phyloP scores from a whole-genome alignment of 2,797 vertebrate genomes.

The Tadarida brasiliensis region DNA sequence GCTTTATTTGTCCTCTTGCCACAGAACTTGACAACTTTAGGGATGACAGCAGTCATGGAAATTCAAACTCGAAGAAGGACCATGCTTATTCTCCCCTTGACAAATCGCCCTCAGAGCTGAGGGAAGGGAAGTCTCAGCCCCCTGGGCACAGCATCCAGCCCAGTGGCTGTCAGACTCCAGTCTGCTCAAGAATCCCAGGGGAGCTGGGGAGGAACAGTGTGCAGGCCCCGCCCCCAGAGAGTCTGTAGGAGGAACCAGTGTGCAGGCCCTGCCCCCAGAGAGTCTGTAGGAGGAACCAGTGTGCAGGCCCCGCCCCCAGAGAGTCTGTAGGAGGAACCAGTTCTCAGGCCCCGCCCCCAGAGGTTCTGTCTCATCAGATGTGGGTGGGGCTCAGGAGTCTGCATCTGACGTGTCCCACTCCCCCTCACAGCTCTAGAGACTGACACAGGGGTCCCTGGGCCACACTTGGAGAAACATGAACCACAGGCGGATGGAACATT shows the following conservation, averaged over 20 bases:
- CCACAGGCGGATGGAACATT: background rate
- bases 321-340: background rate
- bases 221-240: background rate
- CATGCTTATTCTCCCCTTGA: no score
- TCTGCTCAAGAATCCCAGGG: background rate
- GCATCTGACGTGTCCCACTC: background rate
- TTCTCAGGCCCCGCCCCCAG: background rate
- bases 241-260: background rate
- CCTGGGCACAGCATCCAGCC: accelerated
- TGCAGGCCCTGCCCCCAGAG: background rate
- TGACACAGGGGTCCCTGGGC: background rate
- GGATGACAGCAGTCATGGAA: background rate
- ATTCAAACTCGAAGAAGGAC: background rate
- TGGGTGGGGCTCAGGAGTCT: background rate
- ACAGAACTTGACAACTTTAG: background rate
- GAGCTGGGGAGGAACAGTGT: background rate
- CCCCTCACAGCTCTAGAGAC: background rate
- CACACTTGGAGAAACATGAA: background rate
- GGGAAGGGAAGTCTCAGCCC: accelerated
- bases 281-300: background rate
- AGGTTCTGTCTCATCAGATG: background rate
- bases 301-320: background rate
- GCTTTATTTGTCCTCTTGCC: background rate
- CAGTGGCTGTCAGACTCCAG: background rate
- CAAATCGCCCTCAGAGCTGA: background rate